A percentile compares a stretch with the other conserved stretches of the same genome.
phyloP scores from a whole-genome alignment of 1,140 invertebrate species.

The Drosophila melanica region DNA sequence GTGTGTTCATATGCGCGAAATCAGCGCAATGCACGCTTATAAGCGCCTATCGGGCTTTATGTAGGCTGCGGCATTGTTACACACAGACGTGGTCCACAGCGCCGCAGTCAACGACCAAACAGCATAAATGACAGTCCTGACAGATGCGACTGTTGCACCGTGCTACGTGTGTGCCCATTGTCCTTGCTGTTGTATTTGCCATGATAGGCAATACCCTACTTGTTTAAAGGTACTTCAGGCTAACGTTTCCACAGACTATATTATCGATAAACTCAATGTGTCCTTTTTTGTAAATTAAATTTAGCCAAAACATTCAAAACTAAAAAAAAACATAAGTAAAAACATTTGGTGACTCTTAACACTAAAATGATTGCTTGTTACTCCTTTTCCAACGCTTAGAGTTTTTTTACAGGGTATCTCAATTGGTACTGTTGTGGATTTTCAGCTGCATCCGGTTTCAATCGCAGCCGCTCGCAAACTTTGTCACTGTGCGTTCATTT shows the following conservation, averaged over 20 bases:
- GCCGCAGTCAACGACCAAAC: constrained; percentile 23
- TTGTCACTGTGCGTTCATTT: constrained; percentile 45
- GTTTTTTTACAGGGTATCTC: neutral
- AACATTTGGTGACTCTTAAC: no score
- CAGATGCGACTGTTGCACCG: constrained; percentile 25
- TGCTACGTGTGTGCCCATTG: constrained; percentile 23
- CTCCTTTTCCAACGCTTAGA: neutral
- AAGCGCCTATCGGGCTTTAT: constrained; percentile 28
- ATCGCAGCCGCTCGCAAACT: constrained; percentile 52
- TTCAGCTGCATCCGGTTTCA: constrained; percentile 37
- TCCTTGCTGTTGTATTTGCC: neutral
- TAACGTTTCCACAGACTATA: neutral
- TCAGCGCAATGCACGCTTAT: constrained; percentile 42
- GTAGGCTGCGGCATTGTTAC: constrained; percentile 37
- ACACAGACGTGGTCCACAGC: constrained; percentile 21
- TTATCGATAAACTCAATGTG: no score
- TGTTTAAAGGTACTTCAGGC: neutral
- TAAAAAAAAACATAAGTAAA: no score
- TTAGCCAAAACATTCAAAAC: no score
- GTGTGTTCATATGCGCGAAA: constrained; percentile 22
- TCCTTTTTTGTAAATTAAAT: no score
- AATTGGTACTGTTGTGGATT: constrained; percentile 17
- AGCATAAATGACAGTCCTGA: constrained; percentile 40
- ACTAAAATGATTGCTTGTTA: neutral
- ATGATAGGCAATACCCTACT: constrained; percentile 2